Evolutionary conservation across 2,797 vertebrate species (phyloP), one percentile per base, ranked within the genome.

Genomic region (Phrynocephalus forsythii): DNA sequence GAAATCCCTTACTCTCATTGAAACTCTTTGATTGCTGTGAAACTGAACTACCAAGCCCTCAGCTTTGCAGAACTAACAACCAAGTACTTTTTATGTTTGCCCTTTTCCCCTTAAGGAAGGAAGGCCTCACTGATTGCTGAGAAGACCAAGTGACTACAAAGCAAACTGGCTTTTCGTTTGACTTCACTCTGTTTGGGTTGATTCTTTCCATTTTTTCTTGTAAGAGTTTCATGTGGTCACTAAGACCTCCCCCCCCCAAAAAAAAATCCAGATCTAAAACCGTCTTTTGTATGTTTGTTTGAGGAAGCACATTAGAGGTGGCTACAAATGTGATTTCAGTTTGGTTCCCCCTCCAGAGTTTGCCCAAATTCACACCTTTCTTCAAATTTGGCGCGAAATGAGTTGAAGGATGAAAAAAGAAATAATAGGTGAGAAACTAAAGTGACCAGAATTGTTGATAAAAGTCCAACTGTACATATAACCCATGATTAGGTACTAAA

Each of bases 21-120:
- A 83, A 87, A 87, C 48, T 83, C 66, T 87, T 83, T 87, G 56
- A 76, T 87, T 75, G 80, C 72, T 50, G 79, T 82, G 73, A 79
- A 71, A 83, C 86, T 71, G 63, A 77, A 60, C 81, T 60, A 83
- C 26, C 71, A 87, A 83, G 66, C 56, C 66, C 4, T 16, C 6
- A 18, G 48, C 9, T 78, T 68, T 78, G 63, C 16, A 30, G 63
- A 78, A 66, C 38, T 67, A 44, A 44, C 5, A 1, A 44, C 5
- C 10, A 38, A 38, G 48, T 69, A 78, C 50, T 79, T 87, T 87
- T 56, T 30, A 44, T 69, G 73, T 69, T 87, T 83, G 28, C 26
- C 63, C 28, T 77, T 38, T 10, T 69, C 48, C 9, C 22, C 44
- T n/a, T 30, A 44, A 44, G 38, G 38, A 83, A 15, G 30, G 75